Evolutionary conservation across 1,140 invertebrate genomes (phyloP), one percentile per base, ranked within the genome.

Genomic region (Druon quercuslanigerum): DNA sequence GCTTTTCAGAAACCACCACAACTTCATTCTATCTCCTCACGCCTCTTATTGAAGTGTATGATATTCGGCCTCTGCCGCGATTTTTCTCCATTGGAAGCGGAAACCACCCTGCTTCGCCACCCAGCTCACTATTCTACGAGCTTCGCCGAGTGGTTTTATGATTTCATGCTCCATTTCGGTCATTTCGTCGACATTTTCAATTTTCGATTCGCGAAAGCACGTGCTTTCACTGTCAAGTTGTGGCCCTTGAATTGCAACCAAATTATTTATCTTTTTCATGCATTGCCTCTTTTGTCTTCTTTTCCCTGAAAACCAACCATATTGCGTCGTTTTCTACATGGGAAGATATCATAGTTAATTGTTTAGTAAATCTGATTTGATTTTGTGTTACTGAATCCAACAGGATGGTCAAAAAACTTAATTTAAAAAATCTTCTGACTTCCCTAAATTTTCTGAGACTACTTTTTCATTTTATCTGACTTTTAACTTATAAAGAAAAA

Each of bases 101-200:
- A 77, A 82, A 82, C 56, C 80, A 25, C 60, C 74, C 73, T 51
- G 12, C 40, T 46, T 46, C 13, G 40, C 60, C 33, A 66, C 60
- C 60, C 60, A 9, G 77, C 71, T 79, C 79, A 78, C 79, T 78
- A 81, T 81, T 81, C 80, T 79, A 74, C 76, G 60, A 76, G 76
- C 73, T 79, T 54, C 80, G 75, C 77, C 75, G 77, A 82, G 76
- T 83, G 81, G 82, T 82, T 84, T 85, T 84, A 83, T 85, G 83
- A 85, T 84, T 85, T 84, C 80, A 84, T 82, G 82, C 82, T 84
- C 81, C 77, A 83, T 83, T 86, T 84, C 80, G 78, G 78, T 80
- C 79, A 79, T 82, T 83, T 83, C 76, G 73, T 74, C 78, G 80
- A 80, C 79, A 82, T 86, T 83, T 86, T 79, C 77, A 77, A 80